Percentiles rank a stretch among this genome's conserved stretches.
Evolutionary conservation across 2,888 invertebrate genomes (phyloP).

Genomic region (Brachyopa scutellaris): DNA sequence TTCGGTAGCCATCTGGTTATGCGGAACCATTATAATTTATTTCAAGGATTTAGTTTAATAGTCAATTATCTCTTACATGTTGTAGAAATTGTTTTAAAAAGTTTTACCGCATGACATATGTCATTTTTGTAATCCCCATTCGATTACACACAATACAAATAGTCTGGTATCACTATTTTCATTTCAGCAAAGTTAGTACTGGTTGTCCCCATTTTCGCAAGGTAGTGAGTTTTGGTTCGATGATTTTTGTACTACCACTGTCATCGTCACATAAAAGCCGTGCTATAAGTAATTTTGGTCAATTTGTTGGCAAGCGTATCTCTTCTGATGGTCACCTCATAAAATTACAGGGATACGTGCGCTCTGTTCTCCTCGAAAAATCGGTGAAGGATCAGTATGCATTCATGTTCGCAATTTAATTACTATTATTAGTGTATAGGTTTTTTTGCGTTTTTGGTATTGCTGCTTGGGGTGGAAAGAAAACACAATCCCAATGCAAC

Average conservation of each 20-base stretch:
- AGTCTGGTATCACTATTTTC: no score
- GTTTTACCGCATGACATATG: no score
- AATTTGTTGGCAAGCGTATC: slow-evolving; percentile 66
- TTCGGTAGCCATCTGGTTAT: no score
- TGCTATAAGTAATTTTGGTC: slow-evolving; percentile 34
- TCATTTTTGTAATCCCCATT: no score
- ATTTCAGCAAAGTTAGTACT: no score
- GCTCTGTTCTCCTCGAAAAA: slow-evolving; percentile 21
- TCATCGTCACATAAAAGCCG: not conserved
- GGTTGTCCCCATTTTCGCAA: no score
- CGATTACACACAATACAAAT: no score
- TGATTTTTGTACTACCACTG: not conserved
- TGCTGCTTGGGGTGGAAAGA: slow-evolving; percentile 9
- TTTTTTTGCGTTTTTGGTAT: not conserved
- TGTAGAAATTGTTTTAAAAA: no score
- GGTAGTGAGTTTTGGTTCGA: no score
- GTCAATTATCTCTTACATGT: no score
- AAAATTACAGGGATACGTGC: slow-evolving; percentile 42
- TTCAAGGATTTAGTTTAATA: no score
- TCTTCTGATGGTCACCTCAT: slow-evolving; percentile 66
- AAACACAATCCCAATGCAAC: slow-evolving; percentile 30
- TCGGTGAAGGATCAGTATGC: slow-evolving; percentile 42
- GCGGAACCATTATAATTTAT: no score
- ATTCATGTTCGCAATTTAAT: slow-evolving; percentile 54
- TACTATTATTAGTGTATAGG: slow-evolving; percentile 54